Evolutionary conservation across 2,113 vertebrate species (phyloP), one percentile per base, ranked within the genome.

Genomic region (Cricetomys ansorgei): DNA sequence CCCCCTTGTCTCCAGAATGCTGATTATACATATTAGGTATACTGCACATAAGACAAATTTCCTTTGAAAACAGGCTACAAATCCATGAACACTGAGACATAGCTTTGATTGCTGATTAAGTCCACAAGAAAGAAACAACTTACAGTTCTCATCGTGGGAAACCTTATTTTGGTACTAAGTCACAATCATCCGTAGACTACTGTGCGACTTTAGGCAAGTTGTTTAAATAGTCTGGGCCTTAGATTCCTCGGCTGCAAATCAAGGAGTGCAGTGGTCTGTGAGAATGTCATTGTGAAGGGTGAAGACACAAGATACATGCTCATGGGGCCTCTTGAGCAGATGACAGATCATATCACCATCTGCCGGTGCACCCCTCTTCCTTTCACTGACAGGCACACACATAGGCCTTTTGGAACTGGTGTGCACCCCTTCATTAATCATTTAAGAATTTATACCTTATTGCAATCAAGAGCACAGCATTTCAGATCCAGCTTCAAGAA

Each of bases 361-460:
- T 64, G 27, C 40, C n/a, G 1, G 8, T 19, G 15, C 15, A 5
- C 27, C 3, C 3, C 6, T 70, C 15, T 40, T 45, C 25, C 0
- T 0, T 0, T 6, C 1, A 1, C 1, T 8, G 19, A 23, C 1
- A 57, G 16, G 23, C n/a, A 48, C 19, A 25, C 0, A 1, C 7
- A 15, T 1, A 0, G 40, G 21, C 50, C 27, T n/a, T 7, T 15
- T 7, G 59, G 9, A 23, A 4, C 19, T 27, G 59, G 29, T 3
- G 0, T 11, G 10, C 6, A 19, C 7, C 8, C 53, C 15, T 80
- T 43, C 48, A 12, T 6, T 89, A 75, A 1, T 88, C 75, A 76
- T 1, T 0, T 0, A 69, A 72, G 70, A 62, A 96, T 91, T 87
- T 81, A 79, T 0, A 2, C 3, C 73, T 94, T 15, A 64, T 16